phyloP scores from a whole-genome alignment of 2,888 invertebrate species.

The Koerneria pararmatus region DNA sequence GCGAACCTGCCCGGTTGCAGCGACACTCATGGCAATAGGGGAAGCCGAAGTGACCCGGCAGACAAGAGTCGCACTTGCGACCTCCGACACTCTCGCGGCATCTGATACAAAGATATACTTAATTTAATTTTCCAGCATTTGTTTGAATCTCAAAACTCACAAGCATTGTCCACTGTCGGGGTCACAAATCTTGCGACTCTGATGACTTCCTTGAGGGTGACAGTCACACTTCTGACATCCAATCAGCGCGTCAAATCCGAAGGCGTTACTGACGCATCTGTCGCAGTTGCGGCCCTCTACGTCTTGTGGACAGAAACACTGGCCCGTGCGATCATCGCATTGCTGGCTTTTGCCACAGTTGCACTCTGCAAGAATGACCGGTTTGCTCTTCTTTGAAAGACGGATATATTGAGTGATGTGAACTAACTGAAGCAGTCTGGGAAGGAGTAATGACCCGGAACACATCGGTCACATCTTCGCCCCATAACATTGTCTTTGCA shows the following conservation, averaged over 20 bases:
- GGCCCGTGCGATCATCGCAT: conserved; percentile 82
- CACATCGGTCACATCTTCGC: conserved; percentile 74
- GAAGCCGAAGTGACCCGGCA: conserved; percentile 74
- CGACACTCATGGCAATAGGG: conserved; percentile 79
- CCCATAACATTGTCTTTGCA: conserved; percentile 91
- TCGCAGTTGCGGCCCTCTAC: conserved; percentile 86
- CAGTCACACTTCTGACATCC: conserved; percentile 94
- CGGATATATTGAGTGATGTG: not conserved
- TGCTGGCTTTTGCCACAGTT: conserved; percentile 75
- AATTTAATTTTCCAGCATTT: not conserved
- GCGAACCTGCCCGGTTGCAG: conserved; percentile 65
- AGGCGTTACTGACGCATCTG: conserved; percentile 80
- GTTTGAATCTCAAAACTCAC: conserved; percentile 52
- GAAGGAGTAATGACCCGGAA: conserved; percentile 88
- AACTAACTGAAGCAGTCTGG: conserved; percentile 73
- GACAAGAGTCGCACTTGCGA: conserved; percentile 81
- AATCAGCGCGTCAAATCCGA: conserved; percentile 79
- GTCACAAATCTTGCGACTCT: conserved; percentile 80
- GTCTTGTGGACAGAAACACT: conserved; percentile 84
- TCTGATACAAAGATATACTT: conserved; percentile 18
- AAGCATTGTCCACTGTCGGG: conserved; percentile 78
- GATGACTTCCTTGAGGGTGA: conserved; percentile 74
- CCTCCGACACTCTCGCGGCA: conserved; percentile 84
- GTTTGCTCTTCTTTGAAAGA: not conserved
- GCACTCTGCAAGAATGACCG: conserved; percentile 60